A percentile compares a stretch with the other conserved stretches of the same genome.
phyloP scores from a whole-genome alignment of 2,797 vertebrate genomes.

The Simalia tracyae region DNA sequence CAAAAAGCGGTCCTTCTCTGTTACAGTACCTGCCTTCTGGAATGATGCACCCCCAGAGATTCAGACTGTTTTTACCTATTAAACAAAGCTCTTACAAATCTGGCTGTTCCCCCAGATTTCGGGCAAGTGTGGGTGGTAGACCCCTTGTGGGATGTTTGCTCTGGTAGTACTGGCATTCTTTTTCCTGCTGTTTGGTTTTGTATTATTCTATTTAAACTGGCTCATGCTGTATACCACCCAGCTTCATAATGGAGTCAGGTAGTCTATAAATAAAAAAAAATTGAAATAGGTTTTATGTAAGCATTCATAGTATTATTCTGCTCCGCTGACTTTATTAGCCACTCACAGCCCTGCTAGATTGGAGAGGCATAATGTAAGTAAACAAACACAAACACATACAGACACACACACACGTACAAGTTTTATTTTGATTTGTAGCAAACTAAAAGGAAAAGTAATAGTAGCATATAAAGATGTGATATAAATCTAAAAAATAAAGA shows the following conservation, averaged over 20 bases:
- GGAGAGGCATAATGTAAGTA: not conserved
- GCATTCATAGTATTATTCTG: not conserved
- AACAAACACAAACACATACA: too few species aligned
- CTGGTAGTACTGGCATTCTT: not conserved
- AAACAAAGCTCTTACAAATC: not conserved
- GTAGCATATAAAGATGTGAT: not conserved
- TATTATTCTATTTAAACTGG: not conserved
- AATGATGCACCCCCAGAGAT: not conserved
- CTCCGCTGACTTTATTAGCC: not conserved
- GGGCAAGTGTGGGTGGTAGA: not conserved
- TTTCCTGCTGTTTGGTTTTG: not conserved
- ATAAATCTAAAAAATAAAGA: not conserved
- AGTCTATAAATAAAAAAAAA: not conserved
- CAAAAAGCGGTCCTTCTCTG: not conserved
- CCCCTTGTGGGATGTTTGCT: not conserved
- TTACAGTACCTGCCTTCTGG: not conserved
- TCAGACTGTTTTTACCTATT: not conserved
- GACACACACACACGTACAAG: not conserved
- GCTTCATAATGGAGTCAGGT: not conserved
- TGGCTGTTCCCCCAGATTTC: not conserved
- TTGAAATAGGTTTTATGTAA: not conserved
- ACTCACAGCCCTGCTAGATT: not conserved
- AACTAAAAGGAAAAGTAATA: not conserved
- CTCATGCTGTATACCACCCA: not conserved
- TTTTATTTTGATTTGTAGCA: not conserved